These are phyloP conservation scores for Theretra japonica DNA, from an alignment of 2,888 invertebrate species.

Conservation along the genomic window DNA sequence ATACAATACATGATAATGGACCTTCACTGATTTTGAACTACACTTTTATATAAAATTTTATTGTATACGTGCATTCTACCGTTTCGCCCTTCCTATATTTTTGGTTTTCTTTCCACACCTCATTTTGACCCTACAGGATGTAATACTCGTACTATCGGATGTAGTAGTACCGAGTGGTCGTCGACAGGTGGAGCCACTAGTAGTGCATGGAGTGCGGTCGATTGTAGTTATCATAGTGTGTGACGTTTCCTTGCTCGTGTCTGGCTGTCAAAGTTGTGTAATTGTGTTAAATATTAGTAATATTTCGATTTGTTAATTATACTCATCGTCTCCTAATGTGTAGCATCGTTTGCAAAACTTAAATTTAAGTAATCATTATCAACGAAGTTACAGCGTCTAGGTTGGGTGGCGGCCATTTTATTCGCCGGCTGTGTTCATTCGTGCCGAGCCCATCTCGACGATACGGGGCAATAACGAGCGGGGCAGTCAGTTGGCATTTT, in stretches of 20 bases:
- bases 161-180: constrained; percentile 52
- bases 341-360: constrained; percentile 41
- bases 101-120: constrained; percentile 64
- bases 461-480: constrained; percentile 76
- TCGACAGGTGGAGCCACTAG: constrained; percentile 78
- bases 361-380: constrained; percentile 59
- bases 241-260: constrained; percentile 73
- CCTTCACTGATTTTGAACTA: constrained; percentile 57
- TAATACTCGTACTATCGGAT: constrained; percentile 37
- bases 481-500: constrained; percentile 83
- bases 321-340: constrained; percentile 49
- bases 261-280: constrained; percentile 72
- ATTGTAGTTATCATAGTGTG: constrained; percentile 56
- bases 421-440: constrained; percentile 83
- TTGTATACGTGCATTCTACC: constrained; percentile 72
- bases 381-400: constrained; percentile 70
- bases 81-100: constrained; percentile 73
- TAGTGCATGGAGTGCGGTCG: constrained; percentile 59
- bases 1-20: constrained; percentile 54
- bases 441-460: constrained; percentile 81
- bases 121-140: constrained; percentile 68
- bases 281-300: constrained; percentile 60
- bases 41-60: constrained; percentile 63
- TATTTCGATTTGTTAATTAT: constrained; percentile 51
- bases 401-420: constrained; percentile 82